Conservation (phyloP, 2,113 vertebrate genomes). For the Entomyzon cyanotis region DNA sequence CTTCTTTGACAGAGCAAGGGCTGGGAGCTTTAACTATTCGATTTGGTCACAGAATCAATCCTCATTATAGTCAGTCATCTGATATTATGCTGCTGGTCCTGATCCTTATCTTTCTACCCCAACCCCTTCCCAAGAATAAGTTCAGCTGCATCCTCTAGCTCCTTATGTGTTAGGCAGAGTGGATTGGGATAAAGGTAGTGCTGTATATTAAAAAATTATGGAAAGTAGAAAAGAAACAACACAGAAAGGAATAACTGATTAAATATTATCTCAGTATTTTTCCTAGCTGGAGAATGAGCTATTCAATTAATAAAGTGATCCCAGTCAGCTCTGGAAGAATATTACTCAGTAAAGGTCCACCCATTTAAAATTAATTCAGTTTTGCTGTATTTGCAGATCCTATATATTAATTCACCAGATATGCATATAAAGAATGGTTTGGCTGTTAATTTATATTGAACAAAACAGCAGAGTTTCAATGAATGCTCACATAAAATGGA, state of each 20-base stretch:
- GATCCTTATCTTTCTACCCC: background rate
- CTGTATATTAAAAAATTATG: background rate
- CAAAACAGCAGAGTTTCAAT: background rate
- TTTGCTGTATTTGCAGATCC: background rate
- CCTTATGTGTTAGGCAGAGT: background rate
- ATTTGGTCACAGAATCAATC: slow-evolving; percentile 14
- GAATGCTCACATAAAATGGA: background rate
- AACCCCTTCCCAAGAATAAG: background rate
- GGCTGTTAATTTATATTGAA: background rate
- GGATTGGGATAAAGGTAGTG: background rate
- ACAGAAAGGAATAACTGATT: background rate
- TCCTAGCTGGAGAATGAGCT: background rate
- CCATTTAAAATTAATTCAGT: background rate
- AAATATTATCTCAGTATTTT: background rate
- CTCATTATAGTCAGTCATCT: background rate
- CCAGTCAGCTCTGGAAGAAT: background rate
- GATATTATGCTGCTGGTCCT: background rate
- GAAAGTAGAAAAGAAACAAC: background rate
- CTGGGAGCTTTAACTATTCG: background rate
- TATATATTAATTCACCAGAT: background rate
- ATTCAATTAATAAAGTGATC: background rate
- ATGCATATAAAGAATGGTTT: background rate
- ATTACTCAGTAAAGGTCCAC: background rate
- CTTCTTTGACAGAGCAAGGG: background rate
- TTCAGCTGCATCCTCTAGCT: background rate